Percentiles rank a stretch among this genome's conserved stretches.
Conservation (phyloP, 1,140 invertebrate species). For the Pemphigus obesinymphae region DNA sequence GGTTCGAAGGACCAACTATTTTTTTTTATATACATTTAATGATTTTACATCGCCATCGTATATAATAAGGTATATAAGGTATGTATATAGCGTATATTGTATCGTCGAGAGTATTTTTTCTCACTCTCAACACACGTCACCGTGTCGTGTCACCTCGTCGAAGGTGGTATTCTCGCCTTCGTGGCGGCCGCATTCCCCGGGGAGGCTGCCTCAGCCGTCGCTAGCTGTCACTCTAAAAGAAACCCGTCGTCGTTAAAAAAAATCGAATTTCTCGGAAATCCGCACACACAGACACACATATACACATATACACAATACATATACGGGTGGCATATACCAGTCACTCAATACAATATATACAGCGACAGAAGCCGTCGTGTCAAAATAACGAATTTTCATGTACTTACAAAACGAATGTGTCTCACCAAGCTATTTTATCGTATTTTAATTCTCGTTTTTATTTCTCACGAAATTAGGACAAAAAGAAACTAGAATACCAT, state of each 20-base stretch:
- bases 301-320: background rate
- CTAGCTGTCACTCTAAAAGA: background rate
- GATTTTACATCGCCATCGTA: too few species aligned
- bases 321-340: background rate
- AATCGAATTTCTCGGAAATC: background rate
- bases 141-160: background rate
- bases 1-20: too few species aligned
- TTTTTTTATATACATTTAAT: too few species aligned
- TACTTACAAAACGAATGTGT: too few species aligned
- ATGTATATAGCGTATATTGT: too few species aligned
- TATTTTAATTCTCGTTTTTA: too few species aligned
- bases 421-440: too few species aligned
- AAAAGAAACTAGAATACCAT: too few species aligned
- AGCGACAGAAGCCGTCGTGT: background rate
- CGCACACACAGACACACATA: background rate
- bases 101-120: background rate
- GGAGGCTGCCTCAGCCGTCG: background rate
- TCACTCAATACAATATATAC: too few species aligned
- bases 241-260: slow-evolving; percentile 5
- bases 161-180: slow-evolving; percentile 1
- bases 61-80: too few species aligned
- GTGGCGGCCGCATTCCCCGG: slow-evolving; percentile 11
- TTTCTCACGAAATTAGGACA: too few species aligned
- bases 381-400: background rate
- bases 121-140: background rate